These are phyloP conservation scores for Pluvianellus socialis DNA, from an alignment of 2,113 vertebrate species.

Conservation along the genomic window DNA sequence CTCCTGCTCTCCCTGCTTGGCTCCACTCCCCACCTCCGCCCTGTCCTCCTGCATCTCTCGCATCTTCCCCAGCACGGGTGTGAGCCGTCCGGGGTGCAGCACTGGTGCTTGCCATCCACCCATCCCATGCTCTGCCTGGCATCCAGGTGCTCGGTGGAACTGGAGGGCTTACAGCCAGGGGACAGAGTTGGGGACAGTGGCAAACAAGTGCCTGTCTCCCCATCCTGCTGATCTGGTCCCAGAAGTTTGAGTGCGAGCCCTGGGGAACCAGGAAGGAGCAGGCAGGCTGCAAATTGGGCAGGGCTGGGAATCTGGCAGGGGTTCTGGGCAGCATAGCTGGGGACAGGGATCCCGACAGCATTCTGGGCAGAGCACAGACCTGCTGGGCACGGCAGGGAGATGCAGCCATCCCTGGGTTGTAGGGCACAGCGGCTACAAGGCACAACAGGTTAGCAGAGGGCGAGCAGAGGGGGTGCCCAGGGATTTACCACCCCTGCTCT, in stretches of 20 bases:
- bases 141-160: background rate
- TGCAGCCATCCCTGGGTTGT: background rate
- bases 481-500: background rate
- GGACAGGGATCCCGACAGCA: background rate
- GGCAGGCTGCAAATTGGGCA: accelerated
- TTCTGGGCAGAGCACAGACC: background rate
- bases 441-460: background rate
- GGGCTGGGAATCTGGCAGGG: background rate
- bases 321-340: background rate
- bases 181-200: background rate
- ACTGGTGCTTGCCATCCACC: accelerated
- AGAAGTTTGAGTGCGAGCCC: background rate
- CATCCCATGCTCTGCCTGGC: background rate
- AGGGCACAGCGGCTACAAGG: background rate
- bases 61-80: background rate
- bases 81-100: accelerated
- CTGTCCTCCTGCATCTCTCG: background rate
- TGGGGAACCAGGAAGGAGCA: background rate
- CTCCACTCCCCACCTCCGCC: background rate
- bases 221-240: background rate
- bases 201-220: background rate
- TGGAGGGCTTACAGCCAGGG: background rate
- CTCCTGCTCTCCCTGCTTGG: background rate
- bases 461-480: background rate
- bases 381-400: background rate